phyloP scores from a whole-genome alignment of 2,888 invertebrate species.

The Aleiodes leptofemur region DNA sequence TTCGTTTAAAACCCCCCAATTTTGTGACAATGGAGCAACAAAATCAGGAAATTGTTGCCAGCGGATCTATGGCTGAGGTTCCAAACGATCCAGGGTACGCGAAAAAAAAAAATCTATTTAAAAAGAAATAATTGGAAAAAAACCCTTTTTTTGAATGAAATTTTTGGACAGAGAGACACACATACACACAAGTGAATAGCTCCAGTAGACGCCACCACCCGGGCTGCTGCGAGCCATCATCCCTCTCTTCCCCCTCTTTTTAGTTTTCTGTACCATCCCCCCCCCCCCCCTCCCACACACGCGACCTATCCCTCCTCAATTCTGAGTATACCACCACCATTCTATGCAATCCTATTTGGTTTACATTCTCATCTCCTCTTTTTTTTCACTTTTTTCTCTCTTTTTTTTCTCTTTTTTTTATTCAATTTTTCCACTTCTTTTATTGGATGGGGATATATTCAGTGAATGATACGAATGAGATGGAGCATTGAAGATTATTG shows the following conservation, averaged over 20 bases:
- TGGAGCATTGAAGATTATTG: background rate
- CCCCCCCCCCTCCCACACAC: background rate
- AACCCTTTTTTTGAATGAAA: slow-evolving; percentile 19
- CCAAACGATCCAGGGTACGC: slow-evolving; percentile 96
- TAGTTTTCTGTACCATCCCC: slow-evolving; percentile 23
- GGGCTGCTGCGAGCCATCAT: slow-evolving; percentile 59
- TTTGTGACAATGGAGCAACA: slow-evolving; percentile 82
- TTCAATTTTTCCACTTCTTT: slow-evolving; percentile 23
- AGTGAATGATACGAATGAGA: slow-evolving; percentile 20
- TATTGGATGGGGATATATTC: background rate
- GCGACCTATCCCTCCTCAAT: slow-evolving; percentile 37
- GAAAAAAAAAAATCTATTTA: slow-evolving; percentile 29
- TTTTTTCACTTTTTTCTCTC: background rate
- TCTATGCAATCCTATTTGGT: slow-evolving; percentile 40
- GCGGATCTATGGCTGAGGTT: slow-evolving; percentile 91
- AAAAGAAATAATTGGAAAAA: slow-evolving; percentile 33
- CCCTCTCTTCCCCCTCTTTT: slow-evolving; percentile 11
- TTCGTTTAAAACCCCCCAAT: background rate
- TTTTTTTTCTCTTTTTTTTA: slow-evolving; percentile 8
- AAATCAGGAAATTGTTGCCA: slow-evolving; percentile 85
- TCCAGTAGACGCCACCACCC: slow-evolving; percentile 54
- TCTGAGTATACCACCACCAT: slow-evolving; percentile 42
- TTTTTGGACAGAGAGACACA: slow-evolving; percentile 21
- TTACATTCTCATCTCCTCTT: slow-evolving; percentile 14
- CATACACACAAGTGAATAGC: slow-evolving; percentile 4